Evolutionary conservation across 2,113 vertebrate genomes (phyloP).

Genomic region (Aepyceros melampus): DNA sequence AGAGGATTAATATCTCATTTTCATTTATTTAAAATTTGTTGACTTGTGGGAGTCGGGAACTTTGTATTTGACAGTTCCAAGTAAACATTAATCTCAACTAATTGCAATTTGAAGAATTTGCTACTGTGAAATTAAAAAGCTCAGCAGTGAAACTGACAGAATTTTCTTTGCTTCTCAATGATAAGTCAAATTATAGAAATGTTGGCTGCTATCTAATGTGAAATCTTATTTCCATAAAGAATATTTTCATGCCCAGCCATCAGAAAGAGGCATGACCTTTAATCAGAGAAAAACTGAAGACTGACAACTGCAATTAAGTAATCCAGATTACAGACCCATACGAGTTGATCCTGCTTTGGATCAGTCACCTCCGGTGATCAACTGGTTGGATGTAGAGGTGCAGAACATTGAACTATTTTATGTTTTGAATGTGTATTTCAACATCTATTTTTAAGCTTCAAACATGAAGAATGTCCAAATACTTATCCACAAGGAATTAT

Average conservation of each 20-base stretch:
- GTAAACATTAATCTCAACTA: constrained; percentile 41
- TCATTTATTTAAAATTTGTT: constrained; percentile 44
- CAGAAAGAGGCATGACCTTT: not conserved
- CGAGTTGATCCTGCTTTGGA: not conserved
- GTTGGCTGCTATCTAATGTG: not conserved
- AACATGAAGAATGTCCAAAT: not conserved
- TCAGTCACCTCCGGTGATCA: not conserved
- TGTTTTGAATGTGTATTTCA: not conserved
- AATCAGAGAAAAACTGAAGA: not conserved
- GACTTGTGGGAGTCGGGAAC: not conserved
- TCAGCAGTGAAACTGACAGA: not conserved
- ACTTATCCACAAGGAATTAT: not conserved
- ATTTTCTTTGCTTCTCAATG: not conserved
- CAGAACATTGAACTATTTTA: not conserved
- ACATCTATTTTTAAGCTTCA: not conserved
- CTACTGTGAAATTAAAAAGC: constrained; percentile 19
- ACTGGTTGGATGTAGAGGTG: not conserved
- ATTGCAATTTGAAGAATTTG: constrained; percentile 32
- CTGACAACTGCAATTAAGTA: not conserved
- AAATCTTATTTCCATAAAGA: not conserved
- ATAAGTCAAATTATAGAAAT: not conserved
- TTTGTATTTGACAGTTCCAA: constrained; percentile 3
- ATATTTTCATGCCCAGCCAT: not conserved
- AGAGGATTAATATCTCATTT: constrained; percentile 37
- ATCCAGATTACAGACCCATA: not conserved